Conservation (phyloP, 2,113 vertebrate genomes). For the Carlito syrichta region DNA sequence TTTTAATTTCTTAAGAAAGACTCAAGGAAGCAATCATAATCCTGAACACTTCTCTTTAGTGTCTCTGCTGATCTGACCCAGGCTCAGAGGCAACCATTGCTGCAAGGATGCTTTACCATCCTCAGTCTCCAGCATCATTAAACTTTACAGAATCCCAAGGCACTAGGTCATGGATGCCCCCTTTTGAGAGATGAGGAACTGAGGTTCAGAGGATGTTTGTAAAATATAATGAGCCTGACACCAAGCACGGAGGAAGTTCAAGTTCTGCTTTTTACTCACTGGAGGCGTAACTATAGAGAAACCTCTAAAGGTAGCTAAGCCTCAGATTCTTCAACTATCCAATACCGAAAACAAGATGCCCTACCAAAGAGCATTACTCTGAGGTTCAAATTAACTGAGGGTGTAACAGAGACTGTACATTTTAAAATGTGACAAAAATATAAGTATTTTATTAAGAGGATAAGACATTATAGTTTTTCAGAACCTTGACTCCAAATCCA, state of each 20-base stretch:
- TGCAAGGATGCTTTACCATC: background rate
- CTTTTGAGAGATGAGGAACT: background rate
- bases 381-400: background rate
- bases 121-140: too few relatives aligned
- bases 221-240: background rate
- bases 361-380: background rate
- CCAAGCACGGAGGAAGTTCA: background rate
- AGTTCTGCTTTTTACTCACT: background rate
- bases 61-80: too few relatives aligned
- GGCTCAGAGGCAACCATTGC: fast-evolving
- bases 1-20: background rate
- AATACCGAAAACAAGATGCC: background rate
- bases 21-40: fast-evolving
- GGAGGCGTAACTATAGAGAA: background rate
- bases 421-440: background rate
- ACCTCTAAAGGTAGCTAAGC: background rate
- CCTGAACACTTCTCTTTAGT: background rate
- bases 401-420: background rate
- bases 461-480: too few relatives aligned
- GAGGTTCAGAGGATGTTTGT: background rate
- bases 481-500: background rate
- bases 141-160: background rate
- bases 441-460: background rate
- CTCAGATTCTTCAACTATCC: background rate
- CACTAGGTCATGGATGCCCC: background rate